Evolutionary conservation across 2,888 invertebrate genomes (phyloP), one percentile per base, ranked within the genome.

Genomic region (Crossocerus cetratus): DNA sequence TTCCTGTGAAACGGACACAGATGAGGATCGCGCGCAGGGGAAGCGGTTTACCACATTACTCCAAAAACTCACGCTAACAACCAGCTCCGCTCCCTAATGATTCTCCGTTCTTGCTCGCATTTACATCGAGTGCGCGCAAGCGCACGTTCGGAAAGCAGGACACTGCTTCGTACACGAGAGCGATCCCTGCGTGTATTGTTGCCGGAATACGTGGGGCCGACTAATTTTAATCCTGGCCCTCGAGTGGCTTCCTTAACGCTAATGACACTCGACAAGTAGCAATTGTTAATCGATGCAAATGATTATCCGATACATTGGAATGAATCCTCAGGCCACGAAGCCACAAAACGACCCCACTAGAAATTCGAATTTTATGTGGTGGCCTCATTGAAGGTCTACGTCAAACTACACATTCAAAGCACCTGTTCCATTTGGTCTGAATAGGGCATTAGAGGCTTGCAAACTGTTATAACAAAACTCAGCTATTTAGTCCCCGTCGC

Each of bases 21-120:
- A 54, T 32, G 14, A 53, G 66, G 58, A 56, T 45, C 65, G 49
- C 2, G 14, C 13, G 49, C 4, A 23, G 43, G 18, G 59, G n/a
- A 42, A 18, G 22, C 22, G 23, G 55, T 58, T 64, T 45, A 0
- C 23, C 22, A 2, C 57, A 44, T 16, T 11, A 43, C 22, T 18
- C 64, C 69, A 82, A 81, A 78, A 81, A 80, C 74, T 68, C 71
- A 60, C 72, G 69, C 81, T 81, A 84, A 84, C 75, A 82, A 84
- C 81, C 79, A 66, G 49, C 57, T 71, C 63, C 79, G 32, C 32
- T 32, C 32, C 74, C 80, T 83, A 83, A 84, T 82, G 84, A 81
- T 83, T 84, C 74, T 80, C 72, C 67, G 80, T 82, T 79, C 74
- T 80, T 80, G 72, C 62, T n/a, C 67, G 55, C 61, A 64, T 45